phyloP scores from a whole-genome alignment of 2,797 vertebrate species.

The Hippoglossus hippoglossus region DNA sequence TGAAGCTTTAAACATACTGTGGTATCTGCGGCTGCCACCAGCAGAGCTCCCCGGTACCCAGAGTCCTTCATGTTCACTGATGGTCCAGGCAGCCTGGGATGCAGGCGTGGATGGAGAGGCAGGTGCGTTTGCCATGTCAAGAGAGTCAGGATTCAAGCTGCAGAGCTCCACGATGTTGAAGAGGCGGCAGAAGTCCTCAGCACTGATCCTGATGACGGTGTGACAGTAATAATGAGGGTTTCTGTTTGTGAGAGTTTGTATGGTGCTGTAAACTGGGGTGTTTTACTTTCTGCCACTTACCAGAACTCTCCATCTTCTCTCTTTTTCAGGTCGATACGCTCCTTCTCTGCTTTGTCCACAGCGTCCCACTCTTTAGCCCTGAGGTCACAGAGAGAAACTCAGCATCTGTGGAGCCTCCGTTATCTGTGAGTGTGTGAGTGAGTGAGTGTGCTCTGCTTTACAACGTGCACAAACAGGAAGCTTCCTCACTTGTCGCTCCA shows the following conservation, averaged over 20 bases:
- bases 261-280: neutral
- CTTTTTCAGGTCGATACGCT: slow-evolving; percentile 74
- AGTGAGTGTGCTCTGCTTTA: neutral
- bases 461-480: neutral
- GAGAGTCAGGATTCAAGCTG: slow-evolving; percentile 78
- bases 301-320: slow-evolving; percentile 88
- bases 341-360: slow-evolving; percentile 75
- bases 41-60: slow-evolving; percentile 83
- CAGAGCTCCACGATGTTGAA: slow-evolving; percentile 85
- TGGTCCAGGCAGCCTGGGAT: slow-evolving; percentile 66
- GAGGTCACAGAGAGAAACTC: slow-evolving; percentile 36
- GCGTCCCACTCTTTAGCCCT: slow-evolving; percentile 83
- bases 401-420: neutral
- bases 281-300: slow-evolving; percentile 56
- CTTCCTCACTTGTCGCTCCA: slow-evolving; percentile 87
- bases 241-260: neutral
- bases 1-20: slow-evolving; percentile 54
- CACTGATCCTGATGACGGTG: slow-evolving; percentile 78
- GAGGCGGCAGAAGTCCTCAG: slow-evolving; percentile 79
- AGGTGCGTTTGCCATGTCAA: slow-evolving; percentile 51
- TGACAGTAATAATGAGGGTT: neutral
- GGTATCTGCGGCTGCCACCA: slow-evolving; percentile 81
- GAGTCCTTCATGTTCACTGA: slow-evolving; percentile 80
- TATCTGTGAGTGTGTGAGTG: neutral
- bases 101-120: slow-evolving; percentile 7